phyloP scores from a whole-genome alignment of 2,888 invertebrate genomes.

The Drosophila conformis region DNA sequence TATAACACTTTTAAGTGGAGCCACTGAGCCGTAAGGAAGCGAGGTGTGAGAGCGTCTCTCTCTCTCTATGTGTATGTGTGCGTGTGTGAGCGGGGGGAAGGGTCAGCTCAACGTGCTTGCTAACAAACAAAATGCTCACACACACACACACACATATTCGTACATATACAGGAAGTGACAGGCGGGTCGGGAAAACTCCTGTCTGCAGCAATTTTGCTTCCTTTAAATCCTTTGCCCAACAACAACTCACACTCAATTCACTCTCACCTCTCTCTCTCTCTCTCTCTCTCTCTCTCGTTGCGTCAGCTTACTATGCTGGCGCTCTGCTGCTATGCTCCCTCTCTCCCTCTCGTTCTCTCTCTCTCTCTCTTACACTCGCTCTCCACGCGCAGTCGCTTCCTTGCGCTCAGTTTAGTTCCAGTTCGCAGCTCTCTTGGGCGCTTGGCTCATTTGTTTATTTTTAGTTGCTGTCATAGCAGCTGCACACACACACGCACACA shows the following conservation, averaged over 20 bases:
- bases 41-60: background rate
- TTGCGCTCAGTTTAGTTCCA: slow-evolving; percentile 19
- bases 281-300: background rate
- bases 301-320: slow-evolving; percentile 20
- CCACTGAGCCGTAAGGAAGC: slow-evolving; percentile 7
- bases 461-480: slow-evolving; percentile 69
- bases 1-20: slow-evolving; percentile 69
- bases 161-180: slow-evolving; percentile 65
- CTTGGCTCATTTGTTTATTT: slow-evolving; percentile 78
- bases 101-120: slow-evolving; percentile 58
- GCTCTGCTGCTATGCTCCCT: slow-evolving; percentile 2
- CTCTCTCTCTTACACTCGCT: slow-evolving; percentile 3
- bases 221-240: slow-evolving; percentile 74
- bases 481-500: slow-evolving; percentile 20
- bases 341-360: slow-evolving; percentile 7
- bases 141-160: slow-evolving; percentile 15
- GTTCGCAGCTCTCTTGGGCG: slow-evolving; percentile 16
- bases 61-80: background rate
- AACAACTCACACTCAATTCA: slow-evolving; percentile 31
- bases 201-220: slow-evolving; percentile 80
- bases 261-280: slow-evolving; percentile 18
- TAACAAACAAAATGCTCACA: slow-evolving; percentile 51
- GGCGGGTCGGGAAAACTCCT: slow-evolving; percentile 61
- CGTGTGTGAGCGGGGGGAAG: background rate
- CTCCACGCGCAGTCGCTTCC: slow-evolving; percentile 60